Evolutionary conservation across 2,113 vertebrate species (phyloP), one percentile per base, ranked within the genome.

Genomic region (Corvus hawaiiensis): DNA sequence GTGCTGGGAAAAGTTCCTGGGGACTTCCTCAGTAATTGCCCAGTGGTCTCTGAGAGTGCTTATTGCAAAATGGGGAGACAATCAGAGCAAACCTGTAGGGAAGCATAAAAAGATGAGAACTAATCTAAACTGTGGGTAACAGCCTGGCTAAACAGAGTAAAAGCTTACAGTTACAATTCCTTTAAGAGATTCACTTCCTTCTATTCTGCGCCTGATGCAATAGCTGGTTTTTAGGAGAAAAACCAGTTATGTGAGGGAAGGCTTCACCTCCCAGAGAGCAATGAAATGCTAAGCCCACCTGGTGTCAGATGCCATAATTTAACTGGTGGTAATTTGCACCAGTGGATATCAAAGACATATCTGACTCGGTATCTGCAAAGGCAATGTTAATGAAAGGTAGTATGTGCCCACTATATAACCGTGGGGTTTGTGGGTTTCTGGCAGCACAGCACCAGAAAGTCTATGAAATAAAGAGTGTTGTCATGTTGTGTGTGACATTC

Each of bases 71-170:
- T 46, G 48, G 68, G 67, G 68, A 90, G 68, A 92, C 64, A 92
- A 78, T 84, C 76, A 68, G 90, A 92, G 77, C 37, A 90, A 92
- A 94, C 80, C 80, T 94, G 86, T 55, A 72, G 73, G 66, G 69
- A 96, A 91, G 49, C 69, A 73, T 58, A 66, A 82, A 94, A 91
- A 82, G 64, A 90, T 75, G 80, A 84, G n/a, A 64, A 84, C 88
- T 93, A 91, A 80, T 90, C 92, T 93, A n/a, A 93, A 73, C 32
- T 62, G 77, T 76, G 94, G 83, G 56, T 93, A 87, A 73, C 69
- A 89, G 85, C 48, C 68, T 59, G 32, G 55, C 56, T 89, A 90
- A 89, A 81, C 32, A 88, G 72, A 77, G 43, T 85, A 86, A 92
- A 93, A 92, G 43, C 52, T 84, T 90, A 64, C 83, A 90, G 52